Percentiles rank a stretch among this genome's conserved stretches.
These are phyloP conservation scores for Embiotoca jacksoni DNA, from an alignment of 2,113 vertebrate genomes.

Conservation along the genomic window DNA sequence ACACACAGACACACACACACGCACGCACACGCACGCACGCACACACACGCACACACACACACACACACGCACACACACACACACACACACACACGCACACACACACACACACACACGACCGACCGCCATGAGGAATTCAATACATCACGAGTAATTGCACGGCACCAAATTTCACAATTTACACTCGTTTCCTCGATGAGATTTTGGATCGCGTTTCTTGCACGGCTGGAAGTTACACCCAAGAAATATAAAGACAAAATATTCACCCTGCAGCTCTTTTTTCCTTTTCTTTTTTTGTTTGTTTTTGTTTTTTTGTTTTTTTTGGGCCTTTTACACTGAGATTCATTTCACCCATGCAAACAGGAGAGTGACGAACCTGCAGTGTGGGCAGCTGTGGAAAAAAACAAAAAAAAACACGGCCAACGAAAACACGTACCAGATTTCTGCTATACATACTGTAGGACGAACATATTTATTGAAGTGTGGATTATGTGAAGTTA, in stretches of 20 bases:
- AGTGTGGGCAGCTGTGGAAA: constrained; percentile 39
- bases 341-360: not conserved
- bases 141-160: constrained; percentile 30
- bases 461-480: constrained; percentile 14
- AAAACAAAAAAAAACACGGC: not conserved
- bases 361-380: not conserved
- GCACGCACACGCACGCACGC: too few relatives aligned
- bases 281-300: too few relatives aligned
- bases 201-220: constrained; percentile 15
- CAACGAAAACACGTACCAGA: not conserved
- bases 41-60: too few relatives aligned
- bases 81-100: too few relatives aligned
- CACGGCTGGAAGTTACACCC: constrained; percentile 3
- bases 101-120: too few relatives aligned
- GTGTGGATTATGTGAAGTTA: constrained; percentile 21
- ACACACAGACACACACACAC: too few relatives aligned
- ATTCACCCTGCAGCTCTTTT: not conserved
- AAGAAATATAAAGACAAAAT: not conserved
- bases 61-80: too few relatives aligned
- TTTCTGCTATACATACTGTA: not conserved
- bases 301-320: too few relatives aligned
- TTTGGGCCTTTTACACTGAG: not conserved
- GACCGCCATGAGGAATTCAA: constrained; percentile 14
- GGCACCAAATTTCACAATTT: constrained; percentile 11
- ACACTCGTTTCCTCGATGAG: constrained; percentile 9